Evolutionary conservation across 2,888 invertebrate species (phyloP).

Genomic region (Diloba caeruleocephala): DNA sequence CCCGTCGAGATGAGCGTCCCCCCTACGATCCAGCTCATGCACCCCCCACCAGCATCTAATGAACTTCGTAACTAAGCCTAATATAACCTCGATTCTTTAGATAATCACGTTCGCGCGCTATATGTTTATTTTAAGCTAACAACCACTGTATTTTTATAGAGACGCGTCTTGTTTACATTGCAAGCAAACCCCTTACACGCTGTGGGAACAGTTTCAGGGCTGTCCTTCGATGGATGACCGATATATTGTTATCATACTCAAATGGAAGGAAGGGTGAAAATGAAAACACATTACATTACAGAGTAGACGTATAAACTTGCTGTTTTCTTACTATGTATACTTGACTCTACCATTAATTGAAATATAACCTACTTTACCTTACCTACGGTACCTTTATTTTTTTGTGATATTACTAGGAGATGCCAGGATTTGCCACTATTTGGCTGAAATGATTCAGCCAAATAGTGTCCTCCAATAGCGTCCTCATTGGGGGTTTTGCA

Average conservation of each 20-base stretch:
- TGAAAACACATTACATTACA: slow-evolving; percentile 4
- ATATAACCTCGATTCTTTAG: slow-evolving; percentile 81
- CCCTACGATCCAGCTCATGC: slow-evolving; percentile 52
- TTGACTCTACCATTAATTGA: too few species aligned
- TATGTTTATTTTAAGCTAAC: slow-evolving; percentile 67
- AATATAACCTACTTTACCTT: too few species aligned
- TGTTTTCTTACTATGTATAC: too few species aligned
- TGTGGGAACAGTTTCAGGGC: slow-evolving; percentile 47
- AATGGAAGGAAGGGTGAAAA: slow-evolving; percentile 7
- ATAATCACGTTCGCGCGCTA: slow-evolving; percentile 68
- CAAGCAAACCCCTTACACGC: slow-evolving; percentile 54
- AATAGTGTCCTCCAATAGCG: too few species aligned
- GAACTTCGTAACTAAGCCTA: slow-evolving; percentile 81
- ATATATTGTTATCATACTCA: slow-evolving; percentile 33
- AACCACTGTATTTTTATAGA: slow-evolving; percentile 49
- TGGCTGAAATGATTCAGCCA: too few species aligned
- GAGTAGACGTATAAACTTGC: too few species aligned
- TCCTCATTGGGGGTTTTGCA: too few species aligned
- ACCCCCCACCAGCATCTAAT: slow-evolving; percentile 71
- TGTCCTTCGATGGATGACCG: slow-evolving; percentile 43
- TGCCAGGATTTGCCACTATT: too few species aligned
- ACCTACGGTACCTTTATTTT: too few species aligned
- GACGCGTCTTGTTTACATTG: slow-evolving; percentile 59
- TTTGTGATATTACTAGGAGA: too few species aligned
- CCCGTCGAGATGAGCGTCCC: slow-evolving; percentile 81